Conservation (phyloP, 1,140 invertebrate species). For the Drosophila setifemur region DNA sequence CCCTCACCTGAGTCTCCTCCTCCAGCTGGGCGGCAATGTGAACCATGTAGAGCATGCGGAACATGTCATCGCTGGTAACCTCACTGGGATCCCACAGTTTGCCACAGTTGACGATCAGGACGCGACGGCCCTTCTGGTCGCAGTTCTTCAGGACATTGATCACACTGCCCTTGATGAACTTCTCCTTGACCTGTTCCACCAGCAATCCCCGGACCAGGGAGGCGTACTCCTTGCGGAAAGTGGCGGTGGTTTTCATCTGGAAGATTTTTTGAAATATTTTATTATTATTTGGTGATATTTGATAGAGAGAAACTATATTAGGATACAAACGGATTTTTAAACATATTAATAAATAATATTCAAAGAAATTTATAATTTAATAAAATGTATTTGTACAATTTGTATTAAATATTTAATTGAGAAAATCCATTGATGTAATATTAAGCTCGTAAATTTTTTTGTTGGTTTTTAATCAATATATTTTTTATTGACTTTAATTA, state of each 20-base stretch:
- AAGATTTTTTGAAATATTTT: not conserved
- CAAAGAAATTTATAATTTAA: no score
- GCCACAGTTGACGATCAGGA: slow-evolving; percentile 76
- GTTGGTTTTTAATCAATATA: no score
- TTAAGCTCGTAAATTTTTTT: no score
- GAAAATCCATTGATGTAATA: no score
- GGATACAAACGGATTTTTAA: no score
- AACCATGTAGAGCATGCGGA: slow-evolving; percentile 90
- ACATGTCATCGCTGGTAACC: slow-evolving; percentile 88
- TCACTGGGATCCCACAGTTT: slow-evolving; percentile 88
- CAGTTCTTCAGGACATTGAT: slow-evolving; percentile 88
- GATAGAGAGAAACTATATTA: no score
- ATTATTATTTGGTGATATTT: no score
- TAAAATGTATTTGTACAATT: no score
- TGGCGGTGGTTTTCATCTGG: slow-evolving; percentile 88
- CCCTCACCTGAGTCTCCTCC: slow-evolving; percentile 88
- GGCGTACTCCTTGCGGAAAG: slow-evolving; percentile 88
- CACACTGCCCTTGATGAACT: slow-evolving; percentile 87
- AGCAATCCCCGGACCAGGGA: slow-evolving; percentile 85
- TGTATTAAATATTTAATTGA: no score
- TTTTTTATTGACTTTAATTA: no score
- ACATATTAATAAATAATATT: not conserved
- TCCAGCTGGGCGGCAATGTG: slow-evolving; percentile 89
- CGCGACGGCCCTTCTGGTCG: slow-evolving; percentile 84
- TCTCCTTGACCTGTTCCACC: slow-evolving; percentile 86